phyloP scores from a whole-genome alignment of 2,797 vertebrate species.

The Intellagama lesueurii region DNA sequence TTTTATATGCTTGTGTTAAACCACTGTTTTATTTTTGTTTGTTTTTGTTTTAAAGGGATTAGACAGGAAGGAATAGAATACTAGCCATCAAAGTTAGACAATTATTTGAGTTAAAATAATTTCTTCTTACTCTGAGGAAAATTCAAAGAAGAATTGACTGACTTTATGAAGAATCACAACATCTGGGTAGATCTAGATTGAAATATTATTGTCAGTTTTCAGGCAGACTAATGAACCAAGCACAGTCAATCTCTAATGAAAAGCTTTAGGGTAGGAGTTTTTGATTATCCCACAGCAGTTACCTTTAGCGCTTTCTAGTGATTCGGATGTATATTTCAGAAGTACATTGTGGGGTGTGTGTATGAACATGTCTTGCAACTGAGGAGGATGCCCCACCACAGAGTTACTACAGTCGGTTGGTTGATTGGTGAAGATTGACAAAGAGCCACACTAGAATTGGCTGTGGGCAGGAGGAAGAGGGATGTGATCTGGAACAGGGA shows the following conservation, averaged over 20 bases:
- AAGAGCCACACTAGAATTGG: not conserved
- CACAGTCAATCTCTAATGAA: not conserved
- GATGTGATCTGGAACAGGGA: not conserved
- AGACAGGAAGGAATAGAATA: not conserved
- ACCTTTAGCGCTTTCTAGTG: not conserved
- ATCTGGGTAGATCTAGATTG: not conserved
- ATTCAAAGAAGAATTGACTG: not conserved
- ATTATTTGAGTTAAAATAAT: not conserved
- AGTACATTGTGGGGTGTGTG: not conserved
- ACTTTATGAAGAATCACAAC: not conserved
- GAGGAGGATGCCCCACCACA: not conserved
- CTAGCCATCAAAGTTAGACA: not conserved
- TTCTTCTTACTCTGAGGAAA: not conserved
- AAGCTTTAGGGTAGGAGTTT: not conserved
- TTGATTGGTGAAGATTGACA: not conserved
- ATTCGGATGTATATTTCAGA: not conserved
- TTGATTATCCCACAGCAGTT: not conserved
- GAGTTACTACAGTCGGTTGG: not conserved
- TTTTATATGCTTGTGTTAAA: slow-evolving; percentile 34
- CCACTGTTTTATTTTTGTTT: not conserved
- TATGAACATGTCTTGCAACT: not conserved
- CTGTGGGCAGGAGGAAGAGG: not conserved
- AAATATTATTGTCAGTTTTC: not conserved
- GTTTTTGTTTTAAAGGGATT: not conserved
- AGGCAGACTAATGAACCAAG: not conserved